Evolutionary conservation across 2,888 invertebrate genomes (phyloP).

Genomic region (Chrysodeixis includens): DNA sequence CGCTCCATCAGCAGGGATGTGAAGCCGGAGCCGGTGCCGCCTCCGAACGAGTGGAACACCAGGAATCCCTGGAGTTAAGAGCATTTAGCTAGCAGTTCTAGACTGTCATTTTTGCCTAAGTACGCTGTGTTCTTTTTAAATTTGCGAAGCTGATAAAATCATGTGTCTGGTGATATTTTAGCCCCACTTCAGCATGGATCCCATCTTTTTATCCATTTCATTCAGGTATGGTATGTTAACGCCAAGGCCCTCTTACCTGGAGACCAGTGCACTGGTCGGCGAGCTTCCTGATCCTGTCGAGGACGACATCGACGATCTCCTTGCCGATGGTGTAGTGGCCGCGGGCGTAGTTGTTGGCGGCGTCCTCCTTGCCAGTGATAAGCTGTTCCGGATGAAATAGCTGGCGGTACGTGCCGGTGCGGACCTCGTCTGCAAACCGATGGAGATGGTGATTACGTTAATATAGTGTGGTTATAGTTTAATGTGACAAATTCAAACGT

Average conservation of each 20-base stretch:
- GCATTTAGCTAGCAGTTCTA: neutral
- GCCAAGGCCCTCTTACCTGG: slow-evolving; percentile 90
- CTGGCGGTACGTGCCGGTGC: slow-evolving; percentile 94
- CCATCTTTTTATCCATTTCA: neutral
- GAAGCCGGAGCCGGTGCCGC: slow-evolving; percentile 97
- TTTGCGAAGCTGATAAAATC: no score
- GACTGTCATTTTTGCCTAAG: neutral
- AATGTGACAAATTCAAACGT: no score
- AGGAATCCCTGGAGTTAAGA: slow-evolving; percentile 92
- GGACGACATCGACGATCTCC: slow-evolving; percentile 95
- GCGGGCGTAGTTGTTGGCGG: slow-evolving; percentile 97
- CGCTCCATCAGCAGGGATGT: slow-evolving; percentile 97
- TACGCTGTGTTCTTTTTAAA: no score
- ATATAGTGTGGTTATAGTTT: no score
- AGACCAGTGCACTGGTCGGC: slow-evolving; percentile 96
- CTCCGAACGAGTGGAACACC: slow-evolving; percentile 97
- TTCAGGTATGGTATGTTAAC: no score
- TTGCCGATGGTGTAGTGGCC: slow-evolving; percentile 98
- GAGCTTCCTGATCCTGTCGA: slow-evolving; percentile 94
- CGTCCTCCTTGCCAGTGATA: slow-evolving; percentile 97
- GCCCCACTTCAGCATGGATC: no score
- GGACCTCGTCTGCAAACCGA: slow-evolving; percentile 91
- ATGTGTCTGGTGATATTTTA: no score
- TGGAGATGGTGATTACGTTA: no score
- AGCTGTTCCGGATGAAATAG: slow-evolving; percentile 97